Evolutionary conservation across 1,140 invertebrate genomes (phyloP).

Genomic region (Hormaphis cornu): DNA sequence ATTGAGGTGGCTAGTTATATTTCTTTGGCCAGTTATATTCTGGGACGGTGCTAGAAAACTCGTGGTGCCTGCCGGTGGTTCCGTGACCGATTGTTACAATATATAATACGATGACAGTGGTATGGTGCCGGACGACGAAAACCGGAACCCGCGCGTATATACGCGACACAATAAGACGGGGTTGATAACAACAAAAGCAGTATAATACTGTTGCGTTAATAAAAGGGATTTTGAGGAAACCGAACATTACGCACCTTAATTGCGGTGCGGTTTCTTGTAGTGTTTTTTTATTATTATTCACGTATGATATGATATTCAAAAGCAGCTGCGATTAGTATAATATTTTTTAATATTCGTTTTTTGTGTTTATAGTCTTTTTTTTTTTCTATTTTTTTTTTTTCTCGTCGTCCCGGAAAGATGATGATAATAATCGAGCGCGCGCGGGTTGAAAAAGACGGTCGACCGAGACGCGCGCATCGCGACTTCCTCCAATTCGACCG

Average conservation of each 20-base stretch:
- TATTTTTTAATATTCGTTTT: too few relatives aligned
- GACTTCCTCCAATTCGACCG: constrained; percentile 11
- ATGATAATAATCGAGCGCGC: too few relatives aligned
- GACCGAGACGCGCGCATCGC: too few relatives aligned
- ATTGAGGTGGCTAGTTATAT: too few relatives aligned
- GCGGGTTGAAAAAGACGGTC: constrained; percentile 8
- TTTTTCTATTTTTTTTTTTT: not conserved
- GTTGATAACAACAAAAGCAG: constrained; percentile 17
- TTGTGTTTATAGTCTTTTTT: too few relatives aligned
- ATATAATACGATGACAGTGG: too few relatives aligned
- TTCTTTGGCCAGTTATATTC: too few relatives aligned
- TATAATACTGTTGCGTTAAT: not conserved
- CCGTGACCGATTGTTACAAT: constrained; percentile 4
- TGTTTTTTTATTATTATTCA: too few relatives aligned
- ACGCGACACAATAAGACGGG: not conserved
- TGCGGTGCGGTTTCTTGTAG: constrained; percentile 16
- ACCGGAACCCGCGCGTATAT: constrained; percentile 7
- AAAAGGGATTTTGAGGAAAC: not conserved
- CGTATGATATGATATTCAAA: not conserved
- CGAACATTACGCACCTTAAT: constrained; percentile 3
- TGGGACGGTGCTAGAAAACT: too few relatives aligned
- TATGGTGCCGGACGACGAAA: constrained; percentile 16
- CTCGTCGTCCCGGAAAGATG: not conserved
- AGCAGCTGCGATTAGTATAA: constrained; percentile 17
- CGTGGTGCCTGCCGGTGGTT: too few relatives aligned